A percentile compares a stretch with the other conserved stretches of the same genome.
These are phyloP conservation scores for Trachymyrmex septentrionalis DNA, from an alignment of 1,140 invertebrate genomes.

Conservation along the genomic window DNA sequence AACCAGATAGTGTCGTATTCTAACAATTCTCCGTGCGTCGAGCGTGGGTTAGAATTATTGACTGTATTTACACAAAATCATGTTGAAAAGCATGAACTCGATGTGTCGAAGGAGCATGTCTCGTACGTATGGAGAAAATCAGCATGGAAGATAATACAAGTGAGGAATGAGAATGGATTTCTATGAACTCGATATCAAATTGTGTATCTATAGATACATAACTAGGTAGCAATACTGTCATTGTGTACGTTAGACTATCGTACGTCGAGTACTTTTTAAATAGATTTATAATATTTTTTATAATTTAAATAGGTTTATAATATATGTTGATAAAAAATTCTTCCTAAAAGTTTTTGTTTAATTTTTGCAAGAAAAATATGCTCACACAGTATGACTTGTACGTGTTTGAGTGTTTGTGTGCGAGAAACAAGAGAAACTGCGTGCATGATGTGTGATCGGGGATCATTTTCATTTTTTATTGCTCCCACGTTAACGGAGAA, in stretches of 20 bases:
- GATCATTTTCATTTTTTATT: constrained; percentile 75
- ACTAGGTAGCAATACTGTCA: constrained; percentile 82
- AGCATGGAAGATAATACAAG: background rate
- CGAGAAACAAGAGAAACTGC: constrained; percentile 68
- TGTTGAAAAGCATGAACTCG: constrained; percentile 22
- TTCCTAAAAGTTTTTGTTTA: constrained; percentile 76
- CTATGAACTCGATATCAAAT: constrained; percentile 76
- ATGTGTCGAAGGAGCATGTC: background rate
- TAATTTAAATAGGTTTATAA: constrained; percentile 84
- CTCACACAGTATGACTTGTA: constrained; percentile 55
- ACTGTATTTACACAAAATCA: constrained; percentile 11
- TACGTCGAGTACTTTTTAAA: constrained; percentile 83
- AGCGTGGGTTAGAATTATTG: background rate
- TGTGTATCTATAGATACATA: constrained; percentile 78
- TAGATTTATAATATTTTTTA: constrained; percentile 82
- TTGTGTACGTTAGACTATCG: constrained; percentile 84
- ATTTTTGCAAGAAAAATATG: constrained; percentile 69
- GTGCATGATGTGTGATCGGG: constrained; percentile 62
- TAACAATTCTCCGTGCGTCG: background rate
- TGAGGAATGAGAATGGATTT: constrained; percentile 41
- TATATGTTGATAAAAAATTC: constrained; percentile 79
- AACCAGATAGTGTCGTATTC: constrained; percentile 30
- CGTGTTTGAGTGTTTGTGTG: constrained; percentile 63
- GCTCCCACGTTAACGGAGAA: constrained; percentile 74
- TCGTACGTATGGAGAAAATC: constrained; percentile 4